Evolutionary conservation across 2,113 vertebrate genomes (phyloP).

Genomic region (Pongo abelii): DNA sequence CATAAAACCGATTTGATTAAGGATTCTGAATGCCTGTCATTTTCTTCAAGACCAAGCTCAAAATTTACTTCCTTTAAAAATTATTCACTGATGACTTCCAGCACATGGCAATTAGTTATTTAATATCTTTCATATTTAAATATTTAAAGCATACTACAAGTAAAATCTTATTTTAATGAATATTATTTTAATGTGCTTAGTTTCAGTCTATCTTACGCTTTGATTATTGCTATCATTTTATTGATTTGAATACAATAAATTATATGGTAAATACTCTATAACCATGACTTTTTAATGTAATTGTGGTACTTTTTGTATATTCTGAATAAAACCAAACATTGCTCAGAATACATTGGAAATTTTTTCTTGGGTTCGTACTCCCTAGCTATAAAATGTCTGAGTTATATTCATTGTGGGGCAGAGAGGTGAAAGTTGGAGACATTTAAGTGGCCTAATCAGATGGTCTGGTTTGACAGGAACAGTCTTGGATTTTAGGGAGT

Average conservation of each 20-base stretch:
- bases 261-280: background rate
- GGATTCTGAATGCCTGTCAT: slow-evolving; percentile 17
- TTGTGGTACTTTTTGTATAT: background rate
- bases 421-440: background rate
- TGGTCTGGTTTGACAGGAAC: background rate
- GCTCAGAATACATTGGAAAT: background rate
- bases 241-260: background rate
- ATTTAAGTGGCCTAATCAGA: background rate
- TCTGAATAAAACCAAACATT: background rate
- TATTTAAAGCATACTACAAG: slow-evolving; percentile 24
- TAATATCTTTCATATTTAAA: slow-evolving; percentile 58
- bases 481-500: background rate
- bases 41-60: slow-evolving; percentile 30
- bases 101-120: slow-evolving; percentile 45
- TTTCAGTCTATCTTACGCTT: background rate
- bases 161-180: slow-evolving; percentile 14
- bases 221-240: background rate
- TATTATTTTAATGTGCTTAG: slow-evolving; percentile 22
- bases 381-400: background rate
- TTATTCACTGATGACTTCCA: slow-evolving; percentile 4
- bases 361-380: background rate
- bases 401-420: background rate
- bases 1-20: slow-evolving; percentile 44
- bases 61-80: slow-evolving; percentile 50
- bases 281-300: background rate